These are phyloP conservation scores for Melanerpes aurifrons DNA, from an alignment of 2,113 vertebrate genomes.

Conservation along the genomic window DNA sequence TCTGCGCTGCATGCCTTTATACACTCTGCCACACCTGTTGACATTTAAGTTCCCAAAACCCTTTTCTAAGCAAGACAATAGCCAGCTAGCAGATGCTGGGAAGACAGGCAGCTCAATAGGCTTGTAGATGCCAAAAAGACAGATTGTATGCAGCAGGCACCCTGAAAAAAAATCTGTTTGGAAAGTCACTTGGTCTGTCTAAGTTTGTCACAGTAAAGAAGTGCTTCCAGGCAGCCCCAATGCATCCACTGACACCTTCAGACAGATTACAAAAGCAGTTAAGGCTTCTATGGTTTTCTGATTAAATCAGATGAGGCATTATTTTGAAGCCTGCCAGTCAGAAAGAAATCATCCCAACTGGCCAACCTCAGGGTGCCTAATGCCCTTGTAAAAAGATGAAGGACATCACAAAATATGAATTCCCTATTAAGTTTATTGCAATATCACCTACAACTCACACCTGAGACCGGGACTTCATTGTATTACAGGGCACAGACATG, in stretches of 20 bases:
- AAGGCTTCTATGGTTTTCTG: no score
- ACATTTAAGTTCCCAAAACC: constrained; percentile 47
- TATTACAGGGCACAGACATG: neutral
- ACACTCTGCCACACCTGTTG: constrained; percentile 30
- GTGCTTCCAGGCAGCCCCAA: neutral
- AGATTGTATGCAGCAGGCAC: constrained; percentile 44
- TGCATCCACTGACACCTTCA: constrained; percentile 20
- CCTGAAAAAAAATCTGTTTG: constrained; percentile 32
- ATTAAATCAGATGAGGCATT: neutral
- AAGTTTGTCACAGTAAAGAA: constrained; percentile 39
- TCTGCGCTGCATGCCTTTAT: constrained; percentile 7
- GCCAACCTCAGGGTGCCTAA: neutral
- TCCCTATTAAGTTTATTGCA: neutral
- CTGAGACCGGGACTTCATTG: neutral
- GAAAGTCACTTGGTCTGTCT: constrained; percentile 19
- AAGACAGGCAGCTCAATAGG: constrained; percentile 5
- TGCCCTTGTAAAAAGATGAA: neutral
- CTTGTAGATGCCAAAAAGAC: constrained; percentile 33
- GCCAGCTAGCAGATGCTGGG: constrained; percentile 12
- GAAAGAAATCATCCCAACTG: neutral
- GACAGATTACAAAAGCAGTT: neutral
- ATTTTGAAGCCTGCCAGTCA: neutral
- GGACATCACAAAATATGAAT: neutral
- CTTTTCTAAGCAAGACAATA: constrained; percentile 36
- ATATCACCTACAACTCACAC: neutral